phyloP scores from a whole-genome alignment of 2,797 vertebrate species.

The Threskiornis aethiopicus region DNA sequence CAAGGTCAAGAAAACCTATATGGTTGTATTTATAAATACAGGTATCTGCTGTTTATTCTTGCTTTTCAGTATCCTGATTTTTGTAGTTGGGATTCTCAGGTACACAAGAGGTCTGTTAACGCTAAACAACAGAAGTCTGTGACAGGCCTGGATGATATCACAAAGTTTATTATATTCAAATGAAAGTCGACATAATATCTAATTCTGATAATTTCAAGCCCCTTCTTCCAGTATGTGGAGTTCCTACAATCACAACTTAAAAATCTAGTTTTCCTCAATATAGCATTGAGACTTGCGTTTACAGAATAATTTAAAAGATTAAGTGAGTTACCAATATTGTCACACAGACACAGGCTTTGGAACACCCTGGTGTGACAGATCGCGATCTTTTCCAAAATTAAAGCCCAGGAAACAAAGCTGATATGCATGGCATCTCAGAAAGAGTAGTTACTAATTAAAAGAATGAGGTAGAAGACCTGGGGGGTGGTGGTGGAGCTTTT shows the following conservation, averaged over 20 bases:
- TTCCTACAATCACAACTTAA: neutral
- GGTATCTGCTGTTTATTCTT: slow-evolving; percentile 80
- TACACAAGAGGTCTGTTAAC: slow-evolving; percentile 82
- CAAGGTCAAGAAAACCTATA: slow-evolving; percentile 80
- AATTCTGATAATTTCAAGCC: neutral
- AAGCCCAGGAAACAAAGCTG: neutral
- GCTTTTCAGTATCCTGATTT: slow-evolving; percentile 85
- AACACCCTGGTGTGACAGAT: neutral
- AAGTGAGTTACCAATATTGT: neutral
- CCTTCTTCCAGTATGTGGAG: neutral
- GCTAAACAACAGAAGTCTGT: slow-evolving; percentile 59
- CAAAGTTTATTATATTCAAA: neutral
- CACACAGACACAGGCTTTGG: neutral
- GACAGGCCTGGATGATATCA: neutral
- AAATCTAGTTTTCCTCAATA: neutral
- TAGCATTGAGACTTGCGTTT: neutral
- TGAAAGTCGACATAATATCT: neutral
- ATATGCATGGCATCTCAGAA: neutral
- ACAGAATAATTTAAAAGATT: neutral
- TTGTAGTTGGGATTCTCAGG: slow-evolving; percentile 82
- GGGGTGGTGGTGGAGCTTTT: neutral
- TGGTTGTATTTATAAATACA: slow-evolving; percentile 82
- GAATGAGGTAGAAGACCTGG: neutral
- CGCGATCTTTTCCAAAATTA: neutral
- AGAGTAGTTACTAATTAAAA: neutral